Base-by-base conservation (phyloP, 2,888 invertebrate species). In the Pinctada fucata region DNA sequence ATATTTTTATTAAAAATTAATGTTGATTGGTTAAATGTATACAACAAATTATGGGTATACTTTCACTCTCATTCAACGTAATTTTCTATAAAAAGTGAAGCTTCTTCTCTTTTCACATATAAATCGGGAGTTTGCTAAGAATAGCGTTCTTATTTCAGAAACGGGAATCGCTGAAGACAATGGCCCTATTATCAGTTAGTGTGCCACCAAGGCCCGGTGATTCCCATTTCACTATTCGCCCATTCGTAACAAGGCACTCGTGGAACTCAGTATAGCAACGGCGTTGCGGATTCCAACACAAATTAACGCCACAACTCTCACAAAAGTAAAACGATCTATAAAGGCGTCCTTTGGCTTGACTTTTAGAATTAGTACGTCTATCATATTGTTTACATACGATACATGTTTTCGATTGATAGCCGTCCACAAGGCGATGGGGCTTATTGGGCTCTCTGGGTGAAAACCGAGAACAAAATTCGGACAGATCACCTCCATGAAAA, bases 201-300 rank as follows among this genome's bases (percentile, higher is more conserved):
- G 31, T 31, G 31, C 31, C 31, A 31, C 31, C 31, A 31, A 31
- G 31, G 31, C 31, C 31, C 31, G 69, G 69, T 48, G 52, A 16
- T 63, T 75, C 69, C 69, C 75, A 69, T 31, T 66, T 4, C 47
- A 75, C 16, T 8, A 52, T 68, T 8, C 58, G 45, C 58, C 69
- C 58, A 10, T 68, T 68, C n/a, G 50, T 68, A 13, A 68, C 52
- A 10, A 77, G 72, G 51, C 70, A 64, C 4, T 72, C 72, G 58
- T 77, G 76, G 47, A 77, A 77, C 48, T 77, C 72, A 48, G 66
- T 66, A 72, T 66, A 77, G 48, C 76, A 77, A 51, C 52, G 64
- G 50, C 76, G 49, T 47, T 77, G 52, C 13, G 58, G 58, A 48
- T 67, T 70, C 16, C 64, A 66, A 52, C 76, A 77, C 45, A 77